Conservation (phyloP, 2,888 invertebrate species). For the Acrocera orbiculus region DNA sequence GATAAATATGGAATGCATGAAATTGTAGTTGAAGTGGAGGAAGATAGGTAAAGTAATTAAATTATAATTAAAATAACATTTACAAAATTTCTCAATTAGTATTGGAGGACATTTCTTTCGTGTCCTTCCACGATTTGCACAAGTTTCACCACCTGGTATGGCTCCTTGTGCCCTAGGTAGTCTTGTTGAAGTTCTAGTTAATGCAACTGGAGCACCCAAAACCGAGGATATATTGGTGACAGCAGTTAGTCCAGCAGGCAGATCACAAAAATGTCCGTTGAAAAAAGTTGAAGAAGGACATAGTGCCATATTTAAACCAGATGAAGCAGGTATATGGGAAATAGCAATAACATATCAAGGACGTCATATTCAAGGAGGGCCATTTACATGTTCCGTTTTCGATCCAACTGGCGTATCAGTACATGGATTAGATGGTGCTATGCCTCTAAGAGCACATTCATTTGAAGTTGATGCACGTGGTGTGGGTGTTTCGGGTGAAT, state of each 20-base stretch:
- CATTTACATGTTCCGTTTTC: conserved; percentile 90
- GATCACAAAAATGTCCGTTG: conserved; percentile 64
- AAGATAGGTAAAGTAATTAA: conserved; percentile 33
- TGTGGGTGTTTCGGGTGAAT: conserved; percentile 71
- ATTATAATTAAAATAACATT: not conserved
- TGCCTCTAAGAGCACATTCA: conserved; percentile 74
- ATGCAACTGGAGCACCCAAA: conserved; percentile 62
- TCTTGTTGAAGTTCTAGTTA: conserved; percentile 84
- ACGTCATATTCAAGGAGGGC: conserved; percentile 88
- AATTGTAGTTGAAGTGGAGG: conserved; percentile 45
- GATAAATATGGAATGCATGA: conserved; percentile 89
- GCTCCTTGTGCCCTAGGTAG: conserved; percentile 90
- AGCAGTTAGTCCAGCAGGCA: conserved; percentile 79
- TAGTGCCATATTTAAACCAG: conserved; percentile 91
- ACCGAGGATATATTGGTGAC: conserved; percentile 79
- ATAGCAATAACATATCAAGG: conserved; percentile 92
- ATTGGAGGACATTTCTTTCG: conserved; percentile 58
- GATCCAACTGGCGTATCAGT: conserved; percentile 82
- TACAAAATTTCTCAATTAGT: conserved; percentile 2
- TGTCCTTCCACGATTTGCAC: conserved; percentile 69
- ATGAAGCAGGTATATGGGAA: conserved; percentile 93
- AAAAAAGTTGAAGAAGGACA: conserved; percentile 76
- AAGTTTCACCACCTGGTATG: conserved; percentile 81
- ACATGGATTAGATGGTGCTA: conserved; percentile 62
- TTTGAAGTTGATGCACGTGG: conserved; percentile 59